Conservation (phyloP, 2,797 vertebrate genomes). For the Synaphobranchus kaupii region DNA sequence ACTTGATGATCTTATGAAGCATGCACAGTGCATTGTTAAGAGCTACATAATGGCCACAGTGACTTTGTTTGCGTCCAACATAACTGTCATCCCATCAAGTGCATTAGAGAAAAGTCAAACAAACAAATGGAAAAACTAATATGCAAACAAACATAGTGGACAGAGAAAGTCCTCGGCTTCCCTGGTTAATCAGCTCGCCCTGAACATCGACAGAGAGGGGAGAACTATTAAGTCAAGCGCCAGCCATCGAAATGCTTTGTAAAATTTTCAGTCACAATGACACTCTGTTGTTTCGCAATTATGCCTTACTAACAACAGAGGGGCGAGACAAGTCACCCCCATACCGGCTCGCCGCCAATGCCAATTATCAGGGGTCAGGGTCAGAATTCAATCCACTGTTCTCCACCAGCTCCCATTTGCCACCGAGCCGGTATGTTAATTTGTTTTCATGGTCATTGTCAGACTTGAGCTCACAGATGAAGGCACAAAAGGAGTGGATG, state of each 20-base stretch:
- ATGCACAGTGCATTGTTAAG: neutral
- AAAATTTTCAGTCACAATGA: slow-evolving; percentile 23
- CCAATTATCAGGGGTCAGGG: slow-evolving; percentile 49
- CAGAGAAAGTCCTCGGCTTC: neutral
- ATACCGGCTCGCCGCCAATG: slow-evolving; percentile 37
- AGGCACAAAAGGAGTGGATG: slow-evolving; percentile 32
- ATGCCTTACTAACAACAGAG: slow-evolving; percentile 25
- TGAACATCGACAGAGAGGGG: neutral
- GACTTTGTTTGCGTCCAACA: neutral
- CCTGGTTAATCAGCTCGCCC: neutral
- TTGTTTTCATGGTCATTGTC: slow-evolving; percentile 49
- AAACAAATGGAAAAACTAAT: neutral
- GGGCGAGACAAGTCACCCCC: slow-evolving; percentile 35
- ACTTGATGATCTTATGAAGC: neutral
- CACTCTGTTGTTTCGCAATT: slow-evolving; percentile 36
- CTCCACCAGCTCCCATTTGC: slow-evolving; percentile 43
- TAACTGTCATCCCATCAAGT: neutral
- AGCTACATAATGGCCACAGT: neutral
- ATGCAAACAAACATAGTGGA: neutral
- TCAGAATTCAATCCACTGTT: slow-evolving; percentile 43
- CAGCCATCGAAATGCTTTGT: slow-evolving; percentile 7
- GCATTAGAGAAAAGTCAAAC: neutral
- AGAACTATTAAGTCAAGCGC: neutral
- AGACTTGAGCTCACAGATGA: slow-evolving; percentile 35
- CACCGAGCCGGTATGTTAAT: slow-evolving; percentile 40